phyloP scores from a whole-genome alignment of 2,888 invertebrate genomes.

The Torymus auratus region DNA sequence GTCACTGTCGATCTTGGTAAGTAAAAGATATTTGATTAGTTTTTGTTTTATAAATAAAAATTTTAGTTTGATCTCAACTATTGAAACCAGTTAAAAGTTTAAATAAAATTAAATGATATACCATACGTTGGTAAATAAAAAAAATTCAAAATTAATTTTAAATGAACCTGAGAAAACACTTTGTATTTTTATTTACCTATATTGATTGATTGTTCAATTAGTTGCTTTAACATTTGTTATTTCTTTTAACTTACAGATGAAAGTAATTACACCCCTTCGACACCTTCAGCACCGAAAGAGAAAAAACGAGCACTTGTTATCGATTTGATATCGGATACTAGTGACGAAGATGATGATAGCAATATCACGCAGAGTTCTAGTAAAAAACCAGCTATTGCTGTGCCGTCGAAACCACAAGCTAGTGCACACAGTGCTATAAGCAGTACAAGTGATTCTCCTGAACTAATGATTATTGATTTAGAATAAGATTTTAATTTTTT shows the following conservation, averaged over 20 bases:
- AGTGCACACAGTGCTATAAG: constrained; percentile 70
- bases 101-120: too few species aligned
- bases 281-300: constrained; percentile 67
- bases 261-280: constrained; percentile 63
- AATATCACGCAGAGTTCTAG: constrained; percentile 66
- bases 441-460: constrained; percentile 75
- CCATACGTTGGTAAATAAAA: constrained; percentile 78
- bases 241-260: constrained; percentile 66
- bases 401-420: constrained; percentile 71
- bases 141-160: constrained; percentile 41
- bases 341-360: constrained; percentile 71
- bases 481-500: constrained; percentile 65
- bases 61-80: too few species aligned
- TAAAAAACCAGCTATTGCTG: constrained; percentile 67
- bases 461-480: constrained; percentile 75
- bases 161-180: too few species aligned
- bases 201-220: too few species aligned
- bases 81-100: too few species aligned
- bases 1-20: constrained; percentile 85
- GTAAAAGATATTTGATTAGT: constrained; percentile 49
- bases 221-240: too few species aligned
- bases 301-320: constrained; percentile 74
- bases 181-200: too few species aligned
- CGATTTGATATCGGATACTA: constrained; percentile 74
- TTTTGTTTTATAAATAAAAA: too few species aligned